Evolutionary conservation across 1,140 invertebrate species (phyloP).

Genomic region (Globodera rostochiensis): DNA sequence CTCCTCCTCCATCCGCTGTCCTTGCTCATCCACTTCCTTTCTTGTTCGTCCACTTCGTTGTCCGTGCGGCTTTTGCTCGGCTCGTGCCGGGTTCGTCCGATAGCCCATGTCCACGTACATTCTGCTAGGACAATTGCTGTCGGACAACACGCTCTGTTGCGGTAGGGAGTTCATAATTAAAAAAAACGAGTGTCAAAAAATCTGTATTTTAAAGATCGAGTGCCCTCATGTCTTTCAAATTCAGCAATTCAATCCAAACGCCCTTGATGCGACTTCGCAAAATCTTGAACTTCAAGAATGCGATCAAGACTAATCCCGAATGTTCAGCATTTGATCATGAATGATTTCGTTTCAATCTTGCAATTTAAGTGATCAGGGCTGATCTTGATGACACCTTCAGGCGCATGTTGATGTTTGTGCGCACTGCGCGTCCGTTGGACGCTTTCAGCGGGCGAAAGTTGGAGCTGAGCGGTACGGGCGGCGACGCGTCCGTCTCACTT

Average conservation of each 20-base stretch:
- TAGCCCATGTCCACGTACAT: conserved; percentile 62
- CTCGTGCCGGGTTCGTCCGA: conserved; percentile 50
- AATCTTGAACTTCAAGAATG: too few relatives aligned
- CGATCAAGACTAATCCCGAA: too few relatives aligned
- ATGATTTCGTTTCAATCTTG: neutral
- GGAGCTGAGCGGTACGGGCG: conserved; percentile 66
- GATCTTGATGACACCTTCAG: conserved; percentile 66
- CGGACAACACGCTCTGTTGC: conserved; percentile 33
- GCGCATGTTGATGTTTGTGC: conserved; percentile 94
- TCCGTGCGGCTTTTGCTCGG: neutral
- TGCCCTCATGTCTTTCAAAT: too few relatives aligned
- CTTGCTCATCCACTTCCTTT: conserved; percentile 12
- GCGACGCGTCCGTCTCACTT: conserved; percentile 71
- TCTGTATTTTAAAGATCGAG: too few relatives aligned
- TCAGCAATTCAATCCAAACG: too few relatives aligned
- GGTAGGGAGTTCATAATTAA: neutral
- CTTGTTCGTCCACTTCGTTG: neutral
- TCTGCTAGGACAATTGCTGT: conserved; percentile 51
- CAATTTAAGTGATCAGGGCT: neutral
- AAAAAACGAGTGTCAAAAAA: neutral
- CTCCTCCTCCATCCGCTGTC: conserved; percentile 6
- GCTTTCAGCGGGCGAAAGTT: conserved; percentile 87
- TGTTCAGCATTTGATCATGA: too few relatives aligned
- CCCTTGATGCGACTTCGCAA: too few relatives aligned
- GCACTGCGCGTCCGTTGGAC: conserved; percentile 84